These are phyloP conservation scores for Trachymyrmex cornetzi DNA, from an alignment of 1,140 invertebrate species.

Conservation along the genomic window DNA sequence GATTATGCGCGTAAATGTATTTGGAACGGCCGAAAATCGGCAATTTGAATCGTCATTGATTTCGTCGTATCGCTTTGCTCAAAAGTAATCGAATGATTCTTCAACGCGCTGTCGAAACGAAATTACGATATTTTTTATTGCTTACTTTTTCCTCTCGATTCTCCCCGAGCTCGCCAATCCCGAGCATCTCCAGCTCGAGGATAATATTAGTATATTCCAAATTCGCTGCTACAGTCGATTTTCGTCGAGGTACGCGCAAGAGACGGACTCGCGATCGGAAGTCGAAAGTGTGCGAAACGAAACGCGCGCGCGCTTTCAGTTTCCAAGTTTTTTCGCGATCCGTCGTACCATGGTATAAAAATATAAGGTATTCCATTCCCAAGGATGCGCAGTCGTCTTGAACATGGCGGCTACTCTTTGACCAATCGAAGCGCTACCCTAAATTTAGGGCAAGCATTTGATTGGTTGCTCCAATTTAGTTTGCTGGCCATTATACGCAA, in stretches of 20 bases:
- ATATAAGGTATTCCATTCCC: no score
- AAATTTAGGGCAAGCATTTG: no score
- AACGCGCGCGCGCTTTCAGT: background rate
- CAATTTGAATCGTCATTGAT: constrained; percentile 17
- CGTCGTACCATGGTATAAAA: constrained; percentile 5
- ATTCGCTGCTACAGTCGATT: constrained; percentile 24
- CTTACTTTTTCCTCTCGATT: constrained; percentile 23
- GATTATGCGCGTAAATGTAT: constrained; percentile 61
- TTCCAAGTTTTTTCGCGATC: background rate
- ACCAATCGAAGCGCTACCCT: no score
- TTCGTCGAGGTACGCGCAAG: constrained; percentile 23
- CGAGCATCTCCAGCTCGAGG: background rate
- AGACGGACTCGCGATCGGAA: background rate
- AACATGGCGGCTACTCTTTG: no score
- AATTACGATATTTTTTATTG: constrained; percentile 10
- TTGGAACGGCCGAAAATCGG: background rate
- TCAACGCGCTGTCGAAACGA: constrained; percentile 16
- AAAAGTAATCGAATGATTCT: constrained; percentile 15
- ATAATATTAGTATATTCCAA: background rate
- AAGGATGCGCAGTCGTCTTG: no score
- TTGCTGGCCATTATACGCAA: no score
- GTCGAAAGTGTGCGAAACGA: background rate
- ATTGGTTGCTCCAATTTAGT: no score
- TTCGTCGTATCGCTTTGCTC: constrained; percentile 48
- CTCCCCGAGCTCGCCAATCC: background rate